Evolutionary conservation across 2,113 vertebrate species (phyloP).

Genomic region (Zonotrichia leucophrys): DNA sequence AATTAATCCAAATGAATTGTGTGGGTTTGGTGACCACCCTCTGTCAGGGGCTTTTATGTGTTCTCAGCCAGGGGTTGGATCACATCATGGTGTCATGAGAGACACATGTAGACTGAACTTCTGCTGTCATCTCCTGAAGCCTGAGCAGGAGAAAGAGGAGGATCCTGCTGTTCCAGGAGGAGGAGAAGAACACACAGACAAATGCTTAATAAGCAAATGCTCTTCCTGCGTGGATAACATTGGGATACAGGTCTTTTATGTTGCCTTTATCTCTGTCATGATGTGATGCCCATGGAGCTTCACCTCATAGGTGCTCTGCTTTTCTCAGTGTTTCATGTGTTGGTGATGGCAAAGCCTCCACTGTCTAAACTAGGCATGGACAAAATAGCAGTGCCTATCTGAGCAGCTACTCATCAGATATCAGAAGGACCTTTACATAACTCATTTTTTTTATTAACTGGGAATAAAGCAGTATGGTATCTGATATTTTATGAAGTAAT

Average conservation of each 20-base stretch:
- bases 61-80: neutral
- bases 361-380: neutral
- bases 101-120: accelerated
- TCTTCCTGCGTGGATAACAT: neutral
- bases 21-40: neutral
- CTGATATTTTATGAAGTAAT: constrained; percentile 19
- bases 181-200: accelerated
- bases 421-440: neutral
- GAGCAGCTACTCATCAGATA: neutral
- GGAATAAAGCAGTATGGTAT: neutral
- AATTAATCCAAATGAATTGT: neutral
- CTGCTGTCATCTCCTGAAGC: neutral
- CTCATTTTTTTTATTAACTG: constrained; percentile 22
- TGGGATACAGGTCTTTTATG: neutral
- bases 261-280: neutral
- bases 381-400: neutral
- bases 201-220: neutral
- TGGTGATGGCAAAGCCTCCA: neutral
- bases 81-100: neutral
- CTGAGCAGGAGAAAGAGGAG: neutral
- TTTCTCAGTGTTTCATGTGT: neutral
- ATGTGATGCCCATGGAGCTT: neutral
- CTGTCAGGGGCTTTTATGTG: neutral
- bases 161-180: neutral
- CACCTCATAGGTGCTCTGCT: neutral